phyloP scores from a whole-genome alignment of 2,797 vertebrate genomes.

The Graptemys geographica region DNA sequence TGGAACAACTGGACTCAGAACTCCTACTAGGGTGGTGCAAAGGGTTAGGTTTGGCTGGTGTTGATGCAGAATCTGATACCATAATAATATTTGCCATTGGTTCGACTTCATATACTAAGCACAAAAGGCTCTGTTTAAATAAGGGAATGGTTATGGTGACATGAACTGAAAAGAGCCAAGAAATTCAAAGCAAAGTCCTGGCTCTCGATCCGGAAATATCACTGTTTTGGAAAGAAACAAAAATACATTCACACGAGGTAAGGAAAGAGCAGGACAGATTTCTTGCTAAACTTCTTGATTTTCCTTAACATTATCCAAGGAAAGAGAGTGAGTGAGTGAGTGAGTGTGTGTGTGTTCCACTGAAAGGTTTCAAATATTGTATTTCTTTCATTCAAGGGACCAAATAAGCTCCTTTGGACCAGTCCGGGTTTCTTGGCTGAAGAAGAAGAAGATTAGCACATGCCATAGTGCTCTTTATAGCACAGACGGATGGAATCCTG shows the following conservation, averaged over 20 bases:
- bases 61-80: constrained; percentile 62
- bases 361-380: not conserved
- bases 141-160: constrained; percentile 49
- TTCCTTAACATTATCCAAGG: constrained; percentile 37
- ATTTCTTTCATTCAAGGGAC: not conserved
- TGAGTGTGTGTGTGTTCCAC: not conserved
- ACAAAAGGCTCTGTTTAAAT: constrained; percentile 71
- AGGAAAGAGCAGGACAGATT: constrained; percentile 27
- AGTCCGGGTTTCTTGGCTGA: constrained; percentile 30
- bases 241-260: constrained; percentile 40
- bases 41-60: constrained; percentile 44
- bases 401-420: not conserved
- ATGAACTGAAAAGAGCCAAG: constrained; percentile 56
- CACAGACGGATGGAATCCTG: not conserved
- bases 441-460: not conserved
- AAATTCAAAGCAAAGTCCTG: constrained; percentile 56
- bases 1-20: constrained; percentile 30
- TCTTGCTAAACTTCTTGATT: constrained; percentile 38
- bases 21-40: constrained; percentile 31
- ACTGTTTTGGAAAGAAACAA: constrained; percentile 71
- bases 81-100: constrained; percentile 71
- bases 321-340: not conserved
- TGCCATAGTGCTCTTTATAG: not conserved
- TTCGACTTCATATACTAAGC: constrained; percentile 59
- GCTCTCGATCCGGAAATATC: constrained; percentile 46